A percentile compares a stretch with the other conserved stretches of the same genome.
phyloP scores from a whole-genome alignment of 2,797 vertebrate species.

The Pagetopsis macropterus region DNA sequence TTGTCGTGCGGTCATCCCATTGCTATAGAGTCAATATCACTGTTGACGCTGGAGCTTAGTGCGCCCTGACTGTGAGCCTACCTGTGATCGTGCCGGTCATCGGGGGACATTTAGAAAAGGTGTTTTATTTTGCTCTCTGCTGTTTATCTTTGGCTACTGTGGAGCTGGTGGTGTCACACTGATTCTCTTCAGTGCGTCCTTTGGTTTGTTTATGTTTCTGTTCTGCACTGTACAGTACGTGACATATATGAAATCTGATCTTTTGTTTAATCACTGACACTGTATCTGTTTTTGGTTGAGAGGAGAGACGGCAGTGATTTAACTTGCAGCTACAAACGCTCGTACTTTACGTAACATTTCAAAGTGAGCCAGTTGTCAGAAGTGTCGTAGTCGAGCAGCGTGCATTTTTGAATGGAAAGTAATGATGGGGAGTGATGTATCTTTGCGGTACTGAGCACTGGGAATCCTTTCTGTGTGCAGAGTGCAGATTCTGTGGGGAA shows the following conservation, averaged over 20 bases:
- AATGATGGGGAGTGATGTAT: neutral
- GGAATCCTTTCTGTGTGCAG: neutral
- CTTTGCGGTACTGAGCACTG: constrained; percentile 8
- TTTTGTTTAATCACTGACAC: constrained; percentile 49
- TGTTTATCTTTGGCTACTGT: constrained; percentile 43
- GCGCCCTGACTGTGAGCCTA: constrained; percentile 60
- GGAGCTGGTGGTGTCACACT: constrained; percentile 39
- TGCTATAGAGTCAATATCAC: constrained; percentile 46
- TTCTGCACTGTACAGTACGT: constrained; percentile 39
- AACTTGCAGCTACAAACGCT: constrained; percentile 28
- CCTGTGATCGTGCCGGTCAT: constrained; percentile 54
- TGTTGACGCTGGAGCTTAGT: constrained; percentile 64
- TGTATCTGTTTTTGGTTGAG: constrained; percentile 64
- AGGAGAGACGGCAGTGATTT: constrained; percentile 47
- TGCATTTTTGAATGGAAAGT: constrained; percentile 7
- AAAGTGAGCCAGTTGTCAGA: constrained; percentile 22
- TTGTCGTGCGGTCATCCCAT: constrained; percentile 61
- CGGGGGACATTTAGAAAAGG: constrained; percentile 40
- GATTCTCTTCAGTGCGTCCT: constrained; percentile 66
- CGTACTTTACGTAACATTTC: neutral
- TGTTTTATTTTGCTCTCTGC: constrained; percentile 52
- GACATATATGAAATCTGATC: constrained; percentile 41
- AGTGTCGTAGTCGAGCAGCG: constrained; percentile 7
- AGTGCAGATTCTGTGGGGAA: constrained; percentile 3
- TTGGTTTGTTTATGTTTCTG: constrained; percentile 26